Base-by-base conservation (phyloP, 2,113 vertebrate species). In the Antennarius striatus region DNA sequence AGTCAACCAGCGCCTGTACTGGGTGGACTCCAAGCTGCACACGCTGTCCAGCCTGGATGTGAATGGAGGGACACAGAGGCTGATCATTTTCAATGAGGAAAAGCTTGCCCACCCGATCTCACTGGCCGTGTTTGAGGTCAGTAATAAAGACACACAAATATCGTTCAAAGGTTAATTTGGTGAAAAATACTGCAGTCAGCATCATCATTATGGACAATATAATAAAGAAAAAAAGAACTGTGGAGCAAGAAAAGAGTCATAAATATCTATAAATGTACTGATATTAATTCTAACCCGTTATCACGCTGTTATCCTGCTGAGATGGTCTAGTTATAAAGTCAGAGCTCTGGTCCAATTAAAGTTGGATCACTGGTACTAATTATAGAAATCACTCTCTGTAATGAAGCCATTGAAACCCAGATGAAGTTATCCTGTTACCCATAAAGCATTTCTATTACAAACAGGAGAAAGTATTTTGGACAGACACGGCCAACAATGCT, bases 391-490 rank as follows among this genome's bases (percentile, higher is more conserved):
- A 22, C 22, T 36, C 32, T 4, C 1, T 36, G 32, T 36, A 4
- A 36, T 36, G 32, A 36, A 36, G 4, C 32, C 32, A 36, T 36
- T 36, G 7, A 36, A 36, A 36, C 32, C 32, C 4, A 7, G 32
- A 36, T 36, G 32, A 36, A 36, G 32, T 11, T 30, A 30, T 49
- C 36, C 43, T 36, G 10, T 36, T 5, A 42, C 10, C 49, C 16
- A 67, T 6, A 3, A n/a, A n/a, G 5, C 12, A 7, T 55, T 10
- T 63, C 28, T 58, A 67, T 75, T 49, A 40, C 39, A 10, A 53
- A 73, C 57, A 98, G 96, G 95, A 97, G 8, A 94, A 89, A 67
- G 93, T 98, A 0, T 98, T 93, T 79, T 98, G 96, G 96, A 95
- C 95, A 0, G 96, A 98, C 15, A 8, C 77, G 13, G 56, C 14